A percentile compares a stretch with the other conserved stretches of the same genome.
phyloP scores from a whole-genome alignment of 2,113 vertebrate species.

The Verasper variegatus region DNA sequence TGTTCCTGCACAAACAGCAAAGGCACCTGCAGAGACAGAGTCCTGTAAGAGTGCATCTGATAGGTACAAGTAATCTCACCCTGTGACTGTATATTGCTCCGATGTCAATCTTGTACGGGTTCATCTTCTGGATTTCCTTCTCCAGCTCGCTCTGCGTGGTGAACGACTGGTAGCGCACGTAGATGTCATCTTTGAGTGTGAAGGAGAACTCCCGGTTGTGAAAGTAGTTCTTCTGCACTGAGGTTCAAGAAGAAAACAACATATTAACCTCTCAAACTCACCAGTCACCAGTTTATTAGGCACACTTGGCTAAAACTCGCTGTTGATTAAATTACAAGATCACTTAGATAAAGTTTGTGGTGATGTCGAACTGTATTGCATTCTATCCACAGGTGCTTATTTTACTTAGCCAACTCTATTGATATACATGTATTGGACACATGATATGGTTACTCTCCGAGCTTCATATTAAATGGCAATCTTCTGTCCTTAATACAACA shows the following conservation, averaged over 20 bases:
- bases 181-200: conserved; percentile 95
- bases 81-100: conserved; percentile 94
- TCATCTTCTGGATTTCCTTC: conserved; percentile 94
- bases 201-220: conserved; percentile 96
- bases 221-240: conserved; percentile 92
- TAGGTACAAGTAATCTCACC: conserved; percentile 68
- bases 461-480: no score
- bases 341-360: no score
- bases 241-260: conserved; percentile 10
- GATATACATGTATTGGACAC: no score
- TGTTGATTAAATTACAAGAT: no score
- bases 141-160: conserved; percentile 90
- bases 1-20: no score
- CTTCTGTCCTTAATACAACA: no score
- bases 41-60: no score
- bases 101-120: conserved; percentile 95
- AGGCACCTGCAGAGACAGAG: background rate
- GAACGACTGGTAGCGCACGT: conserved; percentile 96
- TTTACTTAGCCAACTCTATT: no score
- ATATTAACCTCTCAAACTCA: background rate
- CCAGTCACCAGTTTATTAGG: background rate
- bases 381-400: no score
- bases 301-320: no score
- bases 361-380: no score
- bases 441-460: no score